Percentiles rank a stretch among this genome's conserved stretches.
Evolutionary conservation across 2,888 invertebrate genomes (phyloP).

Genomic region (Morpho helenor): DNA sequence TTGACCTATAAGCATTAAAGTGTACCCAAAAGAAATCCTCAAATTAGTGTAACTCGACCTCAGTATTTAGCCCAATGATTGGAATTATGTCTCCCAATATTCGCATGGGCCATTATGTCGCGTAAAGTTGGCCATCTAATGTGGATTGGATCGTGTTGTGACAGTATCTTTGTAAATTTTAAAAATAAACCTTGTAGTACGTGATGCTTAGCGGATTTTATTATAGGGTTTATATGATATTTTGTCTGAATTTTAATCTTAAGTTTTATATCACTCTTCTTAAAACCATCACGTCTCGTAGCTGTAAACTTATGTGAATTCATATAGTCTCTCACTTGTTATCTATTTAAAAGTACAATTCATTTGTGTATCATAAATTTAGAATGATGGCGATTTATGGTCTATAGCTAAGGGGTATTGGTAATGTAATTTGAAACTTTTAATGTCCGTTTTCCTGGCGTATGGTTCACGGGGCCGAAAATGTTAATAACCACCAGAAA

Average conservation of each 20-base stretch:
- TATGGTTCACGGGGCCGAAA: constrained; percentile 21
- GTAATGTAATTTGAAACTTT: constrained; percentile 26
- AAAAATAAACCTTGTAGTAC: constrained; percentile 38
- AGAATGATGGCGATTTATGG: constrained; percentile 2
- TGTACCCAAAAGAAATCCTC: neutral
- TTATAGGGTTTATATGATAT: constrained; percentile 39
- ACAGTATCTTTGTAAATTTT: constrained; percentile 41
- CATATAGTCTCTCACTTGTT: constrained; percentile 4
- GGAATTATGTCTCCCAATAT: constrained; percentile 47
- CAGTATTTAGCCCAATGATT: constrained; percentile 36
- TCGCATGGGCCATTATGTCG: constrained; percentile 30
- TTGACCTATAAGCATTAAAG: constrained; percentile 30
- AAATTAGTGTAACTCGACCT: constrained; percentile 21
- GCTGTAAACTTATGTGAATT: constrained; percentile 30
- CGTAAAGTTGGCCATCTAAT: constrained; percentile 51
- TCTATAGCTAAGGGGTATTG: constrained; percentile 21
- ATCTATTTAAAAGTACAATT: no score
- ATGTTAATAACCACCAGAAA: constrained; percentile 22
- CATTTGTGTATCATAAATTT: neutral
- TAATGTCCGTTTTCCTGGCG: constrained; percentile 10
- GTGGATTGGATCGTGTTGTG: constrained; percentile 39
- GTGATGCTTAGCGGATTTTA: constrained; percentile 39
- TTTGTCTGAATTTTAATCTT: constrained; percentile 9
- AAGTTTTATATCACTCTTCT: constrained; percentile 8
- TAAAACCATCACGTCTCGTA: constrained; percentile 20